Evolutionary conservation across 2,797 vertebrate genomes (phyloP).

Genomic region (Chrysolophus pictus): DNA sequence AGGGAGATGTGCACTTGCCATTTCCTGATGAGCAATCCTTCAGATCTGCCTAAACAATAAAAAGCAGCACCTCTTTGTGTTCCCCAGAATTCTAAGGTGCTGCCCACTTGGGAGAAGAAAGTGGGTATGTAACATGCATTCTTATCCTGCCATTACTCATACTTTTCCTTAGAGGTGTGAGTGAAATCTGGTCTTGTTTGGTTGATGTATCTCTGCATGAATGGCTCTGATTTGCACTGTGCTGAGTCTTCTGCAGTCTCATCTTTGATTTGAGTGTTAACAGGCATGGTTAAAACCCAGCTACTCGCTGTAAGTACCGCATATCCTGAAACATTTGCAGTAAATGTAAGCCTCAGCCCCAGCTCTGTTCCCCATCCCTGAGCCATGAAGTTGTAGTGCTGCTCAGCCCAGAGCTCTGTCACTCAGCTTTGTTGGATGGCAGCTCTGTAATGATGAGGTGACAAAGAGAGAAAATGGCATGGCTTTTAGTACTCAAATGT

Average conservation of each 20-base stretch:
- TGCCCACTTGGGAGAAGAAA: not conserved
- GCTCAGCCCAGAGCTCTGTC: not conserved
- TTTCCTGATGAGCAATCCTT: not conserved
- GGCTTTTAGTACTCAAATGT: not conserved
- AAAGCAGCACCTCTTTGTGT: not conserved
- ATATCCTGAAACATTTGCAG: not conserved
- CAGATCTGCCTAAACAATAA: not conserved
- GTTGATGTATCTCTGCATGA: rapidly evolving
- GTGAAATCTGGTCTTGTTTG: not conserved
- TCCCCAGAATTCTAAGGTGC: not conserved
- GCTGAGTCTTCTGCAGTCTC: not conserved
- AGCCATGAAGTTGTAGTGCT: not conserved
- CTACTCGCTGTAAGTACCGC: not conserved
- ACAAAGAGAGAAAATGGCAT: not conserved
- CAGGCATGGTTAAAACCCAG: not conserved
- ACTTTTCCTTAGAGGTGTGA: not conserved
- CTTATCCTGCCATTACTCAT: not conserved
- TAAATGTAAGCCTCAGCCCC: not conserved
- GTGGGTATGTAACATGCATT: not conserved
- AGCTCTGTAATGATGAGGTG: not conserved
- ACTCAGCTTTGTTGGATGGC: not conserved
- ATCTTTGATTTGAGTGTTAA: not conserved
- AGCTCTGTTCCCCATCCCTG: not conserved
- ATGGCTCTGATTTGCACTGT: not conserved
- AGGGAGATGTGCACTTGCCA: not conserved